These are phyloP conservation scores for Haemorhous mexicanus DNA, from an alignment of 2,113 vertebrate genomes.

Conservation along the genomic window DNA sequence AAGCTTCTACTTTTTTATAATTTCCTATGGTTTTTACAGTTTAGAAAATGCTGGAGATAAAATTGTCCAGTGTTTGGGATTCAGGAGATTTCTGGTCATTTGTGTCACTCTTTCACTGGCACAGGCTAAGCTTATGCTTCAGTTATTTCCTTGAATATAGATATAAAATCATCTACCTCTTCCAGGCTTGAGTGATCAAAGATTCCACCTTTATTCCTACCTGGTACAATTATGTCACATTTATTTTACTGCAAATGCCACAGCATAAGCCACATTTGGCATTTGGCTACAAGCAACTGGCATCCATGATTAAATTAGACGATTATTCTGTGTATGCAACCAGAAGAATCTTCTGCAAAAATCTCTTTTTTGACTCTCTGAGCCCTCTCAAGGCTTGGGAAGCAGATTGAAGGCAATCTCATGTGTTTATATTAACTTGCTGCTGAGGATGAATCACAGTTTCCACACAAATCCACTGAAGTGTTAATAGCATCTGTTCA, in stretches of 20 bases:
- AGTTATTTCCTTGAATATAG: neutral
- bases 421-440: slow-evolving; percentile 42
- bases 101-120: neutral
- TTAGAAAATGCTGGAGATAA: neutral
- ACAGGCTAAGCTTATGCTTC: neutral
- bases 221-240: neutral
- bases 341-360: neutral
- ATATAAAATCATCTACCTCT: neutral
- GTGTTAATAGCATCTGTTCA: slow-evolving; percentile 46
- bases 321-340: neutral
- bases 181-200: neutral
- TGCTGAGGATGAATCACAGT: slow-evolving; percentile 36
- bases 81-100: neutral
- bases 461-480: slow-evolving; percentile 13
- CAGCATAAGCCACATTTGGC: neutral
- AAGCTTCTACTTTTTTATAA: neutral
- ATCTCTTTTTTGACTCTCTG: neutral
- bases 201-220: neutral
- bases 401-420: neutral
- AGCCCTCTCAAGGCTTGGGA: neutral
- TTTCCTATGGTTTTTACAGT: neutral
- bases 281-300: neutral
- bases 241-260: neutral
- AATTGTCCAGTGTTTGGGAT: neutral
- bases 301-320: neutral